A percentile compares a stretch with the other conserved stretches of the same genome.
phyloP scores from a whole-genome alignment of 2,888 invertebrate genomes.

The Agrilus cyanescens region DNA sequence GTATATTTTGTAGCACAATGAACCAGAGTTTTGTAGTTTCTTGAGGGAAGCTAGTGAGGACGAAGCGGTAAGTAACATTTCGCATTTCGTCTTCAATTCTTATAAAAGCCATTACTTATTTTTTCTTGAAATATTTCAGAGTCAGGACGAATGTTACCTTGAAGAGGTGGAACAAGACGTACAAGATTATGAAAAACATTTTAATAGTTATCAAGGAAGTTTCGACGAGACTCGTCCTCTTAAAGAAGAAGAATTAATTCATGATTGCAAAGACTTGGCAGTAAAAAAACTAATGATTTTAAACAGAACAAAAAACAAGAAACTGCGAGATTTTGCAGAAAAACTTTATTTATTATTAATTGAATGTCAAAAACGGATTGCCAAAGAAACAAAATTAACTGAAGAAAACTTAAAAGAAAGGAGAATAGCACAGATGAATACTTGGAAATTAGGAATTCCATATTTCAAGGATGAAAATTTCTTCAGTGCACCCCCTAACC shows the following conservation, averaged over 20 bases:
- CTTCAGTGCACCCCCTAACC: conserved; percentile 45
- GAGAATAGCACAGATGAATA: conserved; percentile 2
- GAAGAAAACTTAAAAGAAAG: conserved; percentile 2
- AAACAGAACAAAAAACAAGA: conserved; percentile 22
- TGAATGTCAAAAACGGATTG: conserved; percentile 16
- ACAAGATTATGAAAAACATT: conserved; percentile 4
- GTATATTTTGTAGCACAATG: too few relatives aligned
- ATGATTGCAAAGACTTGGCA: conserved; percentile 19
- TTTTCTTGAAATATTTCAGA: too few relatives aligned
- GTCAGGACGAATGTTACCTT: too few relatives aligned
- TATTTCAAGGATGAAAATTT: conserved; percentile 54
- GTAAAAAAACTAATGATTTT: conserved; percentile 20
- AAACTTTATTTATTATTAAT: conserved; percentile 19
- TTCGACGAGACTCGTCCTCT: neutral
- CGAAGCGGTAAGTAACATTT: conserved; percentile 5
- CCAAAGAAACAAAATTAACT: conserved; percentile 10
- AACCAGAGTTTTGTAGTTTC: conserved; percentile 10
- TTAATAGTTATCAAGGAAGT: conserved; percentile 6
- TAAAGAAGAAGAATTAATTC: conserved; percentile 20
- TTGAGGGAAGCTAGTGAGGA: conserved; percentile 9
- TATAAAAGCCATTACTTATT: too few relatives aligned
- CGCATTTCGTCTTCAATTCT: neutral
- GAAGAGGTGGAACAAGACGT: neutral
- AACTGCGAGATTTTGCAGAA: conserved; percentile 19
- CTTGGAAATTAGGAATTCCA: conserved; percentile 38